Conservation (phyloP, 2,888 invertebrate genomes). For the Halictus quadricinctus region DNA sequence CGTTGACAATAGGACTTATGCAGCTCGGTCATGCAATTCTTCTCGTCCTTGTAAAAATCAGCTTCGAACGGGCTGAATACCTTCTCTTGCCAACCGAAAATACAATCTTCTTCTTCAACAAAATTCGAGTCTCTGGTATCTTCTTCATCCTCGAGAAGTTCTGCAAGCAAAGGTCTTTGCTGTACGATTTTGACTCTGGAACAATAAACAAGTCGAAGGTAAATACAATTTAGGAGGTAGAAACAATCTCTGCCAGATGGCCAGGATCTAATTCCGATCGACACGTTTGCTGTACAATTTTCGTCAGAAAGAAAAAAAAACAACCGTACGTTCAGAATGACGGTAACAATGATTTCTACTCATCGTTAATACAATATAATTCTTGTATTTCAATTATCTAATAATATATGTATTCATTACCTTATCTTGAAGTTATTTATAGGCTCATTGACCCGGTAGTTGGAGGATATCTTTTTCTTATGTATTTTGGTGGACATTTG, state of each 20-base stretch:
- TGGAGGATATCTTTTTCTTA: slow-evolving; percentile 77
- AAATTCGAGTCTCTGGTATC: slow-evolving; percentile 78
- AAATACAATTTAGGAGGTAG: slow-evolving; percentile 56
- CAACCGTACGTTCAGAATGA: background rate
- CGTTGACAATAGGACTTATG: slow-evolving; percentile 85
- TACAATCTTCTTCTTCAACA: slow-evolving; percentile 76
- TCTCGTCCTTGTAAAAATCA: slow-evolving; percentile 85
- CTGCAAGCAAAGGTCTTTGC: slow-evolving; percentile 78
- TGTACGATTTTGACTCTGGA: slow-evolving; percentile 78
- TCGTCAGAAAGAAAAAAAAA: slow-evolving; percentile 34
- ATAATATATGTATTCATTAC: slow-evolving; percentile 57
- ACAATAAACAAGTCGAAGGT: slow-evolving; percentile 66
- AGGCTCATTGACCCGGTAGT: slow-evolving; percentile 77
- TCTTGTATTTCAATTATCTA: background rate
- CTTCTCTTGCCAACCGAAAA: slow-evolving; percentile 90
- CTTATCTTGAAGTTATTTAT: slow-evolving; percentile 79
- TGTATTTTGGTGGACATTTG: slow-evolving; percentile 68
- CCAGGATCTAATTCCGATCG: slow-evolving; percentile 52
- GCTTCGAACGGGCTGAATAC: slow-evolving; percentile 86
- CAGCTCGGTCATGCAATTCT: slow-evolving; percentile 86
- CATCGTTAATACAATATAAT: background rate
- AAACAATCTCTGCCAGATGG: slow-evolving; percentile 60
- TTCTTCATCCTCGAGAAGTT: slow-evolving; percentile 77
- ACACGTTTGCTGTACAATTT: slow-evolving; percentile 5
- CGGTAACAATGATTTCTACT: background rate